Percentiles rank a stretch among this genome's conserved stretches.
Evolutionary conservation across 2,888 invertebrate species (phyloP).

Genomic region (Dolichomitus sp.): DNA sequence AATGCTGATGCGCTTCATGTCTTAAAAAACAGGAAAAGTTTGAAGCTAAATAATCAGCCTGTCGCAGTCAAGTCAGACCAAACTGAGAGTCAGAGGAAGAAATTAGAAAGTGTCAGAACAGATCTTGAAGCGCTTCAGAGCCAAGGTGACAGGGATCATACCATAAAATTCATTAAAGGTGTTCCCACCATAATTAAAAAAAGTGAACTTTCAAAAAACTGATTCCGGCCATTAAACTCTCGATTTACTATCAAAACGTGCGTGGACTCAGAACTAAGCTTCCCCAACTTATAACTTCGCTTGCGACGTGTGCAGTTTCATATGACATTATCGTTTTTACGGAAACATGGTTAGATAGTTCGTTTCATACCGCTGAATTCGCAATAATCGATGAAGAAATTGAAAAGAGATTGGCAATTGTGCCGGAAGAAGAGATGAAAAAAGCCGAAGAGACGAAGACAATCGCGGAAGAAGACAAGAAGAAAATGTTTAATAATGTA

Average conservation of each 20-base stretch:
- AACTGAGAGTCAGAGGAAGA: background rate
- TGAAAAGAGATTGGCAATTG: background rate
- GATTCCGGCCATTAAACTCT: background rate
- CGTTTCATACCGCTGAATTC: background rate
- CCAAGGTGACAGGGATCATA: background rate
- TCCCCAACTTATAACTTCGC: background rate
- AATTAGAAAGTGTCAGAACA: background rate
- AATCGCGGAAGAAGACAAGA: background rate
- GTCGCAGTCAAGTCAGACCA: background rate
- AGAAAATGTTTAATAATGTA: background rate
- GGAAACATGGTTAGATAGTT: background rate
- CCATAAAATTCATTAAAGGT: background rate
- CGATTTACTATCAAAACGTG: background rate
- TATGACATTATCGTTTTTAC: background rate
- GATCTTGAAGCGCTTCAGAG: background rate
- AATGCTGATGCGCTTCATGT: too few relatives aligned
- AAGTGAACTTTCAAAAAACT: background rate
- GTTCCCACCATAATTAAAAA: background rate
- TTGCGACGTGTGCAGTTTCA: background rate
- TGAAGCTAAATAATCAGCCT: background rate
- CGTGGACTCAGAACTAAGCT: background rate
- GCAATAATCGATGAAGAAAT: background rate
- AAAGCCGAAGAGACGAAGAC: background rate
- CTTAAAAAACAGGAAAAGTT: background rate
- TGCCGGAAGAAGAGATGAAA: background rate